A percentile compares a stretch with the other conserved stretches of the same genome.
phyloP scores from a whole-genome alignment of 2,888 invertebrate species.

The Melieria picta region DNA sequence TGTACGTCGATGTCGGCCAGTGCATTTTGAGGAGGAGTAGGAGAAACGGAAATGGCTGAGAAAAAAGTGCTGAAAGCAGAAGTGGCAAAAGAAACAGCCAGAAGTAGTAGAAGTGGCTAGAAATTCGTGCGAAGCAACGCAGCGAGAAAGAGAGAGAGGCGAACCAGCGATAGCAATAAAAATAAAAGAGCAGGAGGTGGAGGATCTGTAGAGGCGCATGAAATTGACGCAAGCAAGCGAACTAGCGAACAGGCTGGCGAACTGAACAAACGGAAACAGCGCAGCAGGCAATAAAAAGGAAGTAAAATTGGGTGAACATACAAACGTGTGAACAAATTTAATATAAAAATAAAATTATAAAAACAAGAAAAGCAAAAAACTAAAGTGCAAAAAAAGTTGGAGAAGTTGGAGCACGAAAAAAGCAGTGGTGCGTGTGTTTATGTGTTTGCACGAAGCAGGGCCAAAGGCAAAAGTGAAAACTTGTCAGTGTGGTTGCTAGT shows the following conservation, averaged over 20 bases:
- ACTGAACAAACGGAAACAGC: neutral
- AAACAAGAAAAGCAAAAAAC: conserved; percentile 26
- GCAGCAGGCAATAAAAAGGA: conserved; percentile 14
- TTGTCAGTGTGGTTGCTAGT: conserved; percentile 40
- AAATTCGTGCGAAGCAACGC: conserved; percentile 23
- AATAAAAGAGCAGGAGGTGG: conserved; percentile 26
- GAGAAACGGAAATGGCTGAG: conserved; percentile 26
- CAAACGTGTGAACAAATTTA: conserved; percentile 29
- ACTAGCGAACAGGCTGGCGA: neutral
- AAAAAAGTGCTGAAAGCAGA: conserved; percentile 18
- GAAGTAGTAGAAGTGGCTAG: conserved; percentile 19
- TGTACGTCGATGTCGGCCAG: neutral
- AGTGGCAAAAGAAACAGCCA: conserved; percentile 19
- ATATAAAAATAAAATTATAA: conserved; percentile 31
- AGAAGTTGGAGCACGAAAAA: too few species aligned
- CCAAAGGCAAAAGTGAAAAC: conserved; percentile 51
- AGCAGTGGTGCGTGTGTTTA: conserved; percentile 15
- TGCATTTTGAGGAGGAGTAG: conserved; percentile 4
- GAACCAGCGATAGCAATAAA: conserved; percentile 23
- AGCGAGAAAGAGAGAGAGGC: conserved; percentile 14
- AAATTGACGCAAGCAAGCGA: conserved; percentile 27
- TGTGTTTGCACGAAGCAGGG: conserved; percentile 22
- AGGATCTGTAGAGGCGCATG: conserved; percentile 25
- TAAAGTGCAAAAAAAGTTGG: conserved; percentile 14
- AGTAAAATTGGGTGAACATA: conserved; percentile 15